Evolutionary conservation across 92 coral and sea anemone genomes (phyloP).

Genomic region (Porites rus): DNA sequence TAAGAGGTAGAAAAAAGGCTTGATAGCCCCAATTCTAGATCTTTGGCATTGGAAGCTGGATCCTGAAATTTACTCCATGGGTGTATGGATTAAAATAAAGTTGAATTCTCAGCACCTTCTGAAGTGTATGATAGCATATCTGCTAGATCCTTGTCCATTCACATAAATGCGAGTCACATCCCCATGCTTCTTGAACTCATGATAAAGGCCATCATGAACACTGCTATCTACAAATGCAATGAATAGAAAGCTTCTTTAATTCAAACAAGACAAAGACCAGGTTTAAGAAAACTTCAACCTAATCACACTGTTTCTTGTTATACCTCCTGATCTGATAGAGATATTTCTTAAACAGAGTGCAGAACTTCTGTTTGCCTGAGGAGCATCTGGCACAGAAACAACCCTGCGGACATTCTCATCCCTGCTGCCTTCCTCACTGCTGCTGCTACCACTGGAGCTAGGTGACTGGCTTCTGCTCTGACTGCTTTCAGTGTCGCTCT

Average conservation of each 20-base stretch:
- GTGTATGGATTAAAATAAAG: too few species aligned
- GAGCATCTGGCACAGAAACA: conserved; percentile 62
- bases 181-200: conserved; percentile 98
- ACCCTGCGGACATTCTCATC: conserved; percentile 71
- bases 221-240: conserved; percentile 71
- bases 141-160: conserved; percentile 86
- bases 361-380: conserved; percentile 72
- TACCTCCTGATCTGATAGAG: conserved; percentile 93
- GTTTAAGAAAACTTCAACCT: too few species aligned
- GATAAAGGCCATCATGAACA: conserved; percentile 93
- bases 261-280: too few species aligned
- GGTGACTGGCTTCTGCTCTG: conserved; percentile 83
- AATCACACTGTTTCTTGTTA: not conserved
- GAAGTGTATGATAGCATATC: conserved; percentile 90
- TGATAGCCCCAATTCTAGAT: not conserved
- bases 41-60: too few species aligned
- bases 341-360: conserved; percentile 88
- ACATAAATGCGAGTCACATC: conserved; percentile 93
- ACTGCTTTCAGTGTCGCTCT: conserved; percentile 84
- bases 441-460: conserved; percentile 77
- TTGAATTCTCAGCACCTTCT: conserved; percentile 70
- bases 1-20: too few species aligned
- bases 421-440: conserved; percentile 84
- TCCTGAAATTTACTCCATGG: too few species aligned
- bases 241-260: not conserved